Percentiles rank a stretch among this genome's conserved stretches.
phyloP scores from a whole-genome alignment of 2,797 vertebrate genomes.

The Pyrrhura leucotis region DNA sequence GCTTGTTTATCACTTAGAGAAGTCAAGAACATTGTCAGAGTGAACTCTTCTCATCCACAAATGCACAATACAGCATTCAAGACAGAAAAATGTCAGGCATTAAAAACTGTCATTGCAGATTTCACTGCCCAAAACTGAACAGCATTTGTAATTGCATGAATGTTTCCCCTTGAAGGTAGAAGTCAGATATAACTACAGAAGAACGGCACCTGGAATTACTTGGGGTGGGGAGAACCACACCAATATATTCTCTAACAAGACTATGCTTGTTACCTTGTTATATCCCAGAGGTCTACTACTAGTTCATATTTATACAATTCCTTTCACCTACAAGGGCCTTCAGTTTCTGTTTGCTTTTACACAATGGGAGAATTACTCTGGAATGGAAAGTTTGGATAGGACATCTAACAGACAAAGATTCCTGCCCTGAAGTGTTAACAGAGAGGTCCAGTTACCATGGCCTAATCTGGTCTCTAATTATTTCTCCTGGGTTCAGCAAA shows the following conservation, averaged over 20 bases:
- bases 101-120: not conserved
- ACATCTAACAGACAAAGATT: not conserved
- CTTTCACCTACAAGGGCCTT: not conserved
- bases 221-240: not conserved
- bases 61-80: not conserved
- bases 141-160: not conserved
- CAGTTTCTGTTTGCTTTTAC: constrained; percentile 25
- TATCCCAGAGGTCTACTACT: not conserved
- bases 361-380: not conserved
- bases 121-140: not conserved
- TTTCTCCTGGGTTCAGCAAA: too few species aligned
- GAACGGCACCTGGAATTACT: not conserved
- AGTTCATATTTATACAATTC: not conserved
- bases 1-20: not conserved
- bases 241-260: not conserved
- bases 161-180: not conserved
- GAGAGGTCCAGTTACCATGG: not conserved
- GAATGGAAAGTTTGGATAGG: not conserved
- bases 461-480: not conserved
- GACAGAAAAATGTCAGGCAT: not conserved
- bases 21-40: not conserved
- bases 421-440: not conserved
- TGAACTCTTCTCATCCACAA: not conserved
- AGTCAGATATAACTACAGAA: not conserved
- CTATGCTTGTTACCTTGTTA: not conserved